Conservation (phyloP, 2,888 invertebrate species). For the Athripsodes cinereus region DNA sequence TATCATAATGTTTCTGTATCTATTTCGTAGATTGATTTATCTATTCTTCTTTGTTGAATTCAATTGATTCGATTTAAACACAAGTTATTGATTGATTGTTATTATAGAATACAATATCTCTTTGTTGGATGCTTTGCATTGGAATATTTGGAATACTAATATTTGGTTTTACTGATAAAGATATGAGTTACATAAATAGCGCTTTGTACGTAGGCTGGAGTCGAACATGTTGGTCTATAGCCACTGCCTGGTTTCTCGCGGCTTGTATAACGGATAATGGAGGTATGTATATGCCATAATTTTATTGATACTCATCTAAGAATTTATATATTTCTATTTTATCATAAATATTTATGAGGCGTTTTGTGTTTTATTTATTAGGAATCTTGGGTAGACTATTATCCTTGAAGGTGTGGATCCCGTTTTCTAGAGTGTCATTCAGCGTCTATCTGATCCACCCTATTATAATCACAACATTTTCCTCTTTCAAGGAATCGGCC, state of each 20-base stretch:
- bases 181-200: not conserved
- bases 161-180: not conserved
- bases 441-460: slow-evolving; percentile 14
- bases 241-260: not conserved
- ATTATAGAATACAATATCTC: not conserved
- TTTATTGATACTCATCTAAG: too few relatives aligned
- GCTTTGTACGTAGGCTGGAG: not conserved
- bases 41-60: too few relatives aligned
- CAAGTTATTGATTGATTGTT: too few relatives aligned
- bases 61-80: too few relatives aligned
- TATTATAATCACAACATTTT: slow-evolving; percentile 10
- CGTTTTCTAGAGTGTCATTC: slow-evolving; percentile 11
- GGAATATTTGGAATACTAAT: not conserved
- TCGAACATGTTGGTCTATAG: not conserved
- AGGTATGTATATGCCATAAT: too few relatives aligned
- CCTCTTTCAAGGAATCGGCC: slow-evolving; percentile 5
- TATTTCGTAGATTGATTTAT: too few relatives aligned
- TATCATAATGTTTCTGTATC: too few relatives aligned
- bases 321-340: too few relatives aligned
- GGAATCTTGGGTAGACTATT: slow-evolving; percentile 7
- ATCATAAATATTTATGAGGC: too few relatives aligned
- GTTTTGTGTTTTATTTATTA: not conserved
- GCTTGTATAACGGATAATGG: not conserved
- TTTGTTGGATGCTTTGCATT: not conserved
- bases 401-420: slow-evolving; percentile 7